These are phyloP conservation scores for Pristiophorus japonicus DNA, from an alignment of 2,113 vertebrate genomes.

Conservation along the genomic window DNA sequence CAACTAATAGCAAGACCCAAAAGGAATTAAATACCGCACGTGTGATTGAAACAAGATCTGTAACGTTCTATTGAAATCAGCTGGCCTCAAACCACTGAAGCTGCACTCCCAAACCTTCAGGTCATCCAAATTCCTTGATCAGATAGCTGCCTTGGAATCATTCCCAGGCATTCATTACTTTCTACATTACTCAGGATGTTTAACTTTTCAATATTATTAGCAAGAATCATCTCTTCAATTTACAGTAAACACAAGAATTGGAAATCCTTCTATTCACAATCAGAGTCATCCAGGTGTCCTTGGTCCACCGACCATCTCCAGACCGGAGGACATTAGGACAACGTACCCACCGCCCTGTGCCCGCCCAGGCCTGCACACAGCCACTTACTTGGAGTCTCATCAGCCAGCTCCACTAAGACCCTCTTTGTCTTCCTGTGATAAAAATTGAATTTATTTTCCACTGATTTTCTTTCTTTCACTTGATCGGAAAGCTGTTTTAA, in stretches of 20 bases:
- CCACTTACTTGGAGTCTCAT: background rate
- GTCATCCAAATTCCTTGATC: background rate
- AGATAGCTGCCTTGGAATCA: background rate
- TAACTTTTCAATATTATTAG: background rate
- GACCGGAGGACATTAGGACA: background rate
- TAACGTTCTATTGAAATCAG: background rate
- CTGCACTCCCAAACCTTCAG: background rate
- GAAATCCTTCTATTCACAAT: background rate
- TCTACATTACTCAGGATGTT: conserved; percentile 2
- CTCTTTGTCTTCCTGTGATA: background rate
- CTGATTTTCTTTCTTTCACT: background rate
- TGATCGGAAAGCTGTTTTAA: background rate
- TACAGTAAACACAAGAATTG: background rate
- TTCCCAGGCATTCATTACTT: background rate
- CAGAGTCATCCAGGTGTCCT: background rate
- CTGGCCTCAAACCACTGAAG: background rate
- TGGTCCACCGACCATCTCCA: background rate
- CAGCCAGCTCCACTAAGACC: background rate
- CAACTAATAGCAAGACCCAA: background rate
- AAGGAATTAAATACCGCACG: background rate
- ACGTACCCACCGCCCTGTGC: background rate
- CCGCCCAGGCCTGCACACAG: background rate
- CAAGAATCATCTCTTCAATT: background rate
- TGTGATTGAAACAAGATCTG: background rate
- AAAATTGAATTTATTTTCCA: background rate